These are phyloP conservation scores for Arbacia lixula DNA, from an alignment of 53 echinoderm and acorn worm species.

Conservation along the genomic window DNA sequence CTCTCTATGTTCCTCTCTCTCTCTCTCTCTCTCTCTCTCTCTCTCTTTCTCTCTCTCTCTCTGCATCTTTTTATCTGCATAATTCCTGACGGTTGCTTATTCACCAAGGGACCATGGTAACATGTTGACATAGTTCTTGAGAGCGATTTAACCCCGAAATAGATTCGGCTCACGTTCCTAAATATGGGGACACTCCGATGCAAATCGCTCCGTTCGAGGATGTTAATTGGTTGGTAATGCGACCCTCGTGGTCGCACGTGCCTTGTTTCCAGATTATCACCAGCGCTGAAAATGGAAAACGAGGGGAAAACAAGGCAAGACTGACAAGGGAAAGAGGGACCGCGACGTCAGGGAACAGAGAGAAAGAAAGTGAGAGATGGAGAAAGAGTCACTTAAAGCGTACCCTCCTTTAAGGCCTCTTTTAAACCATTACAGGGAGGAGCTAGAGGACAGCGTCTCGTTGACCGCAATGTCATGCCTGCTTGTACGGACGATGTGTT, in stretches of 20 bases:
- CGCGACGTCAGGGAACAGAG: no score
- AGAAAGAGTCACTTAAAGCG: slow-evolving; percentile 19
- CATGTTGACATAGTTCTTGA: slow-evolving; percentile 40
- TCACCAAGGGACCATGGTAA: slow-evolving; percentile 30
- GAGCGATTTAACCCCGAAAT: slow-evolving; percentile 29
- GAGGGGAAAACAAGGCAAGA: no score
- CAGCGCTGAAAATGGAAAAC: neutral
- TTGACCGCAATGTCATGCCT: slow-evolving; percentile 37
- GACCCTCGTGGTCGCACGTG: slow-evolving; percentile 32
- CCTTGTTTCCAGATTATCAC: neutral
- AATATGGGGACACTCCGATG: slow-evolving; percentile 20
- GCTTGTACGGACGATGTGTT: slow-evolving; percentile 4
- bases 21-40: no score
- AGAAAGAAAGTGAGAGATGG: no score
- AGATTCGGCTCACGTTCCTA: slow-evolving; percentile 44
- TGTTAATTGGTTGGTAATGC: slow-evolving; percentile 53
- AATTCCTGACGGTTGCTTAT: slow-evolving; percentile 12
- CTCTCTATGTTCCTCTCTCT: no score
- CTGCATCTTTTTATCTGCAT: no score
- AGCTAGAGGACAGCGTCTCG: neutral
- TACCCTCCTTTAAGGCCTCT: slow-evolving; percentile 29
- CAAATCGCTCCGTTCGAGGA: slow-evolving; percentile 24
- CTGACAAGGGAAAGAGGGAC: no score
- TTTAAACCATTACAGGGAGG: neutral
- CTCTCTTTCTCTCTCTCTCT: no score